phyloP scores from a whole-genome alignment of 1,140 invertebrate genomes.

The Drosophila dunni region DNA sequence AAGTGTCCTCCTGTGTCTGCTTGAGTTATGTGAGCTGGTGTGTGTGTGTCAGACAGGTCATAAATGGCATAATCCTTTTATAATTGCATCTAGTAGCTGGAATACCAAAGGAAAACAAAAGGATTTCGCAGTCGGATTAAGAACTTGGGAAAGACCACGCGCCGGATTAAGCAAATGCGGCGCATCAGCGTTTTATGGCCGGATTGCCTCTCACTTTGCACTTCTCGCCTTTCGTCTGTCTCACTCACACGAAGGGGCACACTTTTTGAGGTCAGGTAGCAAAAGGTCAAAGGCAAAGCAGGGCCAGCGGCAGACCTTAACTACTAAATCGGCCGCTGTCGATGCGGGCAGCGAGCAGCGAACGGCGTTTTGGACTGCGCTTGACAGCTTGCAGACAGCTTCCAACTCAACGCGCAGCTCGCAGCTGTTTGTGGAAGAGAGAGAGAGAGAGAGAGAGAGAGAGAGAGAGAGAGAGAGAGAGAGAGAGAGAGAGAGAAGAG shows the following conservation, averaged over 20 bases:
- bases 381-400: constrained; percentile 74
- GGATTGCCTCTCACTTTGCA: not conserved
- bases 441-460: too few relatives aligned
- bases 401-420: constrained; percentile 68
- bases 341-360: constrained; percentile 18
- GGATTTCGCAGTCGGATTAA: constrained; percentile 72
- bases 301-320: constrained; percentile 32
- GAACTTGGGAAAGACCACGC: constrained; percentile 78
- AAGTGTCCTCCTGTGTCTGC: not conserved
- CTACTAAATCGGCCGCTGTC: not conserved
- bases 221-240: not conserved
- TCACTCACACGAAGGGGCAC: constrained; percentile 5
- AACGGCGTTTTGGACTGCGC: constrained; percentile 28
- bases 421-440: not conserved
- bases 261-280: constrained; percentile 33
- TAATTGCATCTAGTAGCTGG: constrained; percentile 78
- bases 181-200: constrained; percentile 73
- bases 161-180: constrained; percentile 76
- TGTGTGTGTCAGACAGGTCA: constrained; percentile 36
- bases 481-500: not conserved
- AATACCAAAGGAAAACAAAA: constrained; percentile 69
- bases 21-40: not conserved
- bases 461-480: too few relatives aligned
- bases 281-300: constrained; percentile 51
- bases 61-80: constrained; percentile 78